Evolutionary conservation across 2,888 invertebrate species (phyloP).

Genomic region (Hipparchia semele): DNA sequence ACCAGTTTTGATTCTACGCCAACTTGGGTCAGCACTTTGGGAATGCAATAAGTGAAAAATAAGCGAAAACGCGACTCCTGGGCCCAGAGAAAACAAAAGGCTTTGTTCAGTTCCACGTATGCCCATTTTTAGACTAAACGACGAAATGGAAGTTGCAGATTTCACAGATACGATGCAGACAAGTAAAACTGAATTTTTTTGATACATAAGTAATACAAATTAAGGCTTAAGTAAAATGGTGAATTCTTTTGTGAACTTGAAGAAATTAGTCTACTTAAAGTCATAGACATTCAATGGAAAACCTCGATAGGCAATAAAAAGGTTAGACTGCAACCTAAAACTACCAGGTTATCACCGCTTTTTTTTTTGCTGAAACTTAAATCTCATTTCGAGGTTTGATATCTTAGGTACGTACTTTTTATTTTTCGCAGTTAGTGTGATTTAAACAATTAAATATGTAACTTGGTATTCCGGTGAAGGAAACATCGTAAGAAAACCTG

Average conservation of each 20-base stretch:
- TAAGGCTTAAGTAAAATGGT: neutral
- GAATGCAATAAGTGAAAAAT: conserved; percentile 77
- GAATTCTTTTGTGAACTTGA: neutral
- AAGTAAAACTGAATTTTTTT: neutral
- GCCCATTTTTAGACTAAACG: conserved; percentile 41
- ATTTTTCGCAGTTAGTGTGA: no score
- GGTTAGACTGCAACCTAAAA: no score
- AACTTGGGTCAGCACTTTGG: conserved; percentile 70
- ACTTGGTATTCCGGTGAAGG: no score
- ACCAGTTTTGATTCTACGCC: conserved; percentile 63
- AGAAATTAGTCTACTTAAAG: neutral
- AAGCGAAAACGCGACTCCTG: conserved; percentile 61
- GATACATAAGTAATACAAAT: neutral
- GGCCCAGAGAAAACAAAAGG: conserved; percentile 71
- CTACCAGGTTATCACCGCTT: no score
- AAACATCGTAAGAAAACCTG: no score
- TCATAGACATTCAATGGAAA: no score
- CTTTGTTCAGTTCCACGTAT: conserved; percentile 81
- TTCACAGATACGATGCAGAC: neutral
- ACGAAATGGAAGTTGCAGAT: neutral
- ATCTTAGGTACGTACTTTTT: no score
- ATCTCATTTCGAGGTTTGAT: no score
- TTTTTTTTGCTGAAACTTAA: no score
- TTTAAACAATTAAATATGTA: no score
- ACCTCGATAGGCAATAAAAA: no score